Evolutionary conservation across 2,113 vertebrate species (phyloP), one percentile per base, ranked within the genome.

Genomic region (Aythya baeri): DNA sequence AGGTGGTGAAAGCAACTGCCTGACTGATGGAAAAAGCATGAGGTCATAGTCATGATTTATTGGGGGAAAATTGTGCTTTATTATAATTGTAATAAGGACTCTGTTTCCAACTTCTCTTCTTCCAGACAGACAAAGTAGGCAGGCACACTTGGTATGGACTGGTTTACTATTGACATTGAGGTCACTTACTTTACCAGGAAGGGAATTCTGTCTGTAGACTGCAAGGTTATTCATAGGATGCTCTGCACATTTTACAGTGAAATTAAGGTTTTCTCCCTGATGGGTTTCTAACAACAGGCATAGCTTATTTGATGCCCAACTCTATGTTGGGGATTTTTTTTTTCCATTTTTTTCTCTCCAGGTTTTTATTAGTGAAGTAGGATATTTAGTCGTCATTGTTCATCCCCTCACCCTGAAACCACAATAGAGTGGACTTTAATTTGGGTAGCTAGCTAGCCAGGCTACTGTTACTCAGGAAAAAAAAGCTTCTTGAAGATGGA

Each of bases 401-500:
- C 84, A 29, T 86, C 2, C 13, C 6, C 11, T 4, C 16, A 17
- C n/a, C 55, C 62, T 57, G 67, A 83, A 43, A 44, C 27, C 15
- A 25, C 67, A n/a, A 1, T 21, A 67, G 71, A 8, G 17, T 46
- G 44, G n/a, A 15, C 12, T 62, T 16, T n/a, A 0, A 17, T 88
- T 83, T 71, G 29, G 26, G 86, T 78, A 38, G 26, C 38, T 93
- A 80, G 23, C 36, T 83, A 59, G 54, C 32, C 31, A 76, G n/a
- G 8, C 38, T 87, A 31, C 43, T 86, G 26, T 41, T 82, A 27
- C 14, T 34, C 44, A 70, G 43, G 34, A 34, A 91, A 31, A 34
- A 74, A 50, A 50, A 50, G n/a, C 49, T 27, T n/a, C 92, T 88
- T 95, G 83, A 91, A 70, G 85, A 25, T 90, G 77, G 91, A 88